Evolutionary conservation across 1,140 invertebrate genomes (phyloP).

Genomic region (Panagrolaimus sp.): DNA sequence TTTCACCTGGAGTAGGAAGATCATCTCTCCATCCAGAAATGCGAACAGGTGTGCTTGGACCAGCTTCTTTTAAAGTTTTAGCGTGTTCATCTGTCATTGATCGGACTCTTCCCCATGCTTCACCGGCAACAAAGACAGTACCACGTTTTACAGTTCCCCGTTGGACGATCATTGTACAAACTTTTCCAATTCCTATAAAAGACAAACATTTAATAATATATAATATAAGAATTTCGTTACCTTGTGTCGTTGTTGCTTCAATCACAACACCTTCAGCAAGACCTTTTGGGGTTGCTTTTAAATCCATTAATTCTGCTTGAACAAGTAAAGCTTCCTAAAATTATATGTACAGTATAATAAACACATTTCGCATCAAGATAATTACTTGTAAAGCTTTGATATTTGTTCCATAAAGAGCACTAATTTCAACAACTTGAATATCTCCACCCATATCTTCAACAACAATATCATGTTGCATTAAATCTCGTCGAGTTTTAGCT

Average conservation of each 20-base stretch:
- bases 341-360: constrained; percentile 32
- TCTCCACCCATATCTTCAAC: constrained; percentile 86
- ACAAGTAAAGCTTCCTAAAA: constrained; percentile 77
- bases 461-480: constrained; percentile 72
- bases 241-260: constrained; percentile 73
- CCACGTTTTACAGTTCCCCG: constrained; percentile 81
- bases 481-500: constrained; percentile 48
- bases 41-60: constrained; percentile 76
- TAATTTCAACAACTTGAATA: constrained; percentile 81
- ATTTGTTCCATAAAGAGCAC: constrained; percentile 69
- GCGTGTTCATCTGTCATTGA: constrained; percentile 78
- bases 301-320: constrained; percentile 79
- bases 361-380: too few species aligned
- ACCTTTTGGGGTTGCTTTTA: constrained; percentile 71
- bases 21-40: constrained; percentile 76
- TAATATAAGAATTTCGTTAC: constrained; percentile 65
- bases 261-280: constrained; percentile 81
- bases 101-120: constrained; percentile 65
- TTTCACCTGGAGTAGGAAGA: constrained; percentile 78
- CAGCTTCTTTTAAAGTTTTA: constrained; percentile 67
- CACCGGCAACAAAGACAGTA: constrained; percentile 74
- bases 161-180: constrained; percentile 80
- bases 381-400: constrained; percentile 43
- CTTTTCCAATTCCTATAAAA: constrained; percentile 67
- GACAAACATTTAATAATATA: constrained; percentile 19